phyloP scores from a whole-genome alignment of 2,797 vertebrate species.

The Oreortyx pictus region DNA sequence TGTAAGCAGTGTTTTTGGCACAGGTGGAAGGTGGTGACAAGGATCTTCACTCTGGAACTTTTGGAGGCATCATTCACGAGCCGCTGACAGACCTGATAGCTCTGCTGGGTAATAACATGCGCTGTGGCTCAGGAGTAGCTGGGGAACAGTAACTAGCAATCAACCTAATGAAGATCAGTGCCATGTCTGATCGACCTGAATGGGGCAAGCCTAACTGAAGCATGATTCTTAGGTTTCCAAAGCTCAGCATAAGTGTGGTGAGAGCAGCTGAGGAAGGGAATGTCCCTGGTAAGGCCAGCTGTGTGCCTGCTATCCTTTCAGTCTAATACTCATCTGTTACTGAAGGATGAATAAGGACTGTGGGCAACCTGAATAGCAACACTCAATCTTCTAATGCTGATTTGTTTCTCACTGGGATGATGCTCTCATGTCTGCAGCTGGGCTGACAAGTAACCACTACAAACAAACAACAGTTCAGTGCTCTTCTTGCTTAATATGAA shows the following conservation, averaged over 20 bases:
- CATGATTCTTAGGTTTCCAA: background rate
- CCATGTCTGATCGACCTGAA: background rate
- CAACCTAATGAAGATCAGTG: background rate
- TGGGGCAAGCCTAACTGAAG: background rate
- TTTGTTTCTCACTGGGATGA: background rate
- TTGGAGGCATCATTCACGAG: constrained; percentile 90
- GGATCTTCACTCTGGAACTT: constrained; percentile 92
- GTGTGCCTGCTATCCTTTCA: background rate
- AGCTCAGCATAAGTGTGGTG: background rate
- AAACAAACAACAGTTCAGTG: background rate
- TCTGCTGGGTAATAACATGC: constrained; percentile 84
- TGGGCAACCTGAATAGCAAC: background rate
- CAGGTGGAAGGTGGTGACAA: constrained; percentile 89
- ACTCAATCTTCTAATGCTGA: background rate
- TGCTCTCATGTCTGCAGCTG: background rate
- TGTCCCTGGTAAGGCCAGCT: background rate
- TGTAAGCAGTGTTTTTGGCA: background rate
- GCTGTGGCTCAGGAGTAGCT: background rate
- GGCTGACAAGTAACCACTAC: background rate
- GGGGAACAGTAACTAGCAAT: background rate
- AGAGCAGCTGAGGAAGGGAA: background rate
- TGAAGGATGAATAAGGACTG: background rate
- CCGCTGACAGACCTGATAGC: constrained; percentile 90
- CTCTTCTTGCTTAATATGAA: background rate
- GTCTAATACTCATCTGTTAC: background rate